Conservation (phyloP, 2,888 invertebrate species). For the Argyresthia albistria region DNA sequence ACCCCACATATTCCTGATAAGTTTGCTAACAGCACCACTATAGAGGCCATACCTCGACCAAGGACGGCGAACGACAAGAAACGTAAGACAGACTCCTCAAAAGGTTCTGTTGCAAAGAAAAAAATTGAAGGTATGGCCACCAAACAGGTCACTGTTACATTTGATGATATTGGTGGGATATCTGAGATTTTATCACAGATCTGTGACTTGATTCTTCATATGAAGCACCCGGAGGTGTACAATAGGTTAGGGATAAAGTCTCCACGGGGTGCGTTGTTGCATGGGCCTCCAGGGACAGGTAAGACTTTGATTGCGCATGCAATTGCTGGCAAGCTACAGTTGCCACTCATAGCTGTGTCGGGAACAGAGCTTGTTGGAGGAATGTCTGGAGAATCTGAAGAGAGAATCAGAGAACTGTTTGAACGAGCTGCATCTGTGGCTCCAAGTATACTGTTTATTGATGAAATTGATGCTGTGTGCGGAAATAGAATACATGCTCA, state of each 20-base stretch:
- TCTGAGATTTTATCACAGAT: slow-evolving; percentile 79
- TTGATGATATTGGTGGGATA: slow-evolving; percentile 87
- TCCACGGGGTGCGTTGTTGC: slow-evolving; percentile 91
- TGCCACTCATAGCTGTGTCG: slow-evolving; percentile 89
- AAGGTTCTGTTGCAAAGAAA: slow-evolving; percentile 35
- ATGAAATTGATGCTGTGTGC: slow-evolving; percentile 97
- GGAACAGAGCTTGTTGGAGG: slow-evolving; percentile 96
- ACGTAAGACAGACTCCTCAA: slow-evolving; percentile 42
- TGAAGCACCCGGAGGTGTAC: slow-evolving; percentile 94
- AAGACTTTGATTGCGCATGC: slow-evolving; percentile 87
- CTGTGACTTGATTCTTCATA: slow-evolving; percentile 84
- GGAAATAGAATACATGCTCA: slow-evolving; percentile 91
- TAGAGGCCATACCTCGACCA: slow-evolving; percentile 32
- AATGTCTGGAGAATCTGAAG: slow-evolving; percentile 96
- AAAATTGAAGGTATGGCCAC: slow-evolving; percentile 41
- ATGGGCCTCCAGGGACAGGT: slow-evolving; percentile 97
- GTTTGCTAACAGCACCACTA: slow-evolving; percentile 31
- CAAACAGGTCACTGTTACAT: slow-evolving; percentile 66
- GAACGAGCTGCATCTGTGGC: slow-evolving; percentile 82
- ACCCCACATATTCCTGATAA: slow-evolving; percentile 53
- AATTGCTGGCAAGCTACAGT: slow-evolving; percentile 86
- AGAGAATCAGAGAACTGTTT: slow-evolving; percentile 92
- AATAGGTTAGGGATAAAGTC: slow-evolving; percentile 86
- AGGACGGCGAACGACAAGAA: slow-evolving; percentile 42
- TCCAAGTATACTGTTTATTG: slow-evolving; percentile 92